A percentile compares a stretch with the other conserved stretches of the same genome.
These are phyloP conservation scores for Alloscopus bannaensis DNA, from an alignment of 2,888 invertebrate species.

Conservation along the genomic window DNA sequence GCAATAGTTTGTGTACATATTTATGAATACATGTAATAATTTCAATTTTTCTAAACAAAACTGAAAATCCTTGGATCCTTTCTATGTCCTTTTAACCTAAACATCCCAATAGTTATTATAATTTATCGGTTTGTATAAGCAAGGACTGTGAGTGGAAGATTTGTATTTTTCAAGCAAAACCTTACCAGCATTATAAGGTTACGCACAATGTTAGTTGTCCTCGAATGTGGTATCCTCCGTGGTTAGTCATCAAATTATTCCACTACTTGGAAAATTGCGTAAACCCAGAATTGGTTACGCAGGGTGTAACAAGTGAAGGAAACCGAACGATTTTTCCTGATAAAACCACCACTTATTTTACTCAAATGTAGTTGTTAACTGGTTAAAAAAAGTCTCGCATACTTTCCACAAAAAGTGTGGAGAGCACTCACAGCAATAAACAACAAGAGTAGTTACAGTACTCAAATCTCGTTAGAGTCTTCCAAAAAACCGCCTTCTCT, in stretches of 20 bases:
- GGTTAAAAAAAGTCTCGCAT: no score
- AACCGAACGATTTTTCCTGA: constrained; percentile 20
- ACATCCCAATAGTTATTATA: no score
- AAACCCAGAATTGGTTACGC: neutral
- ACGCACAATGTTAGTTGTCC: no score
- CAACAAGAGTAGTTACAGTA: constrained; percentile 12
- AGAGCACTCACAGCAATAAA: constrained; percentile 19
- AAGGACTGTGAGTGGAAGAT: no score
- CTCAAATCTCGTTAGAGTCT: constrained; percentile 23
- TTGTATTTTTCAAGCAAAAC: no score
- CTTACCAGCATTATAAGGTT: no score
- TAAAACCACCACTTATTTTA: neutral
- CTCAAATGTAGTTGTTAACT: no score
- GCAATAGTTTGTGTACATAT: constrained; percentile 18
- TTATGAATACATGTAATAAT: constrained; percentile 10
- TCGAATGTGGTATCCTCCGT: no score
- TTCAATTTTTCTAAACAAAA: neutral
- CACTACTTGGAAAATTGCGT: constrained; percentile 8
- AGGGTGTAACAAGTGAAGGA: constrained; percentile 3
- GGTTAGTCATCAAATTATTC: neutral
- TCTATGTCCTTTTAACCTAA: no score
- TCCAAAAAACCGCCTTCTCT: neutral
- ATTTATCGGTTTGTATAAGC: no score
- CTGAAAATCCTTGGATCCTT: no score
- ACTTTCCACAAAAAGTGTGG: no score